Evolutionary conservation across 2,113 vertebrate genomes (phyloP), one percentile per base, ranked within the genome.

Genomic region (Ailuropoda melanoleuca): DNA sequence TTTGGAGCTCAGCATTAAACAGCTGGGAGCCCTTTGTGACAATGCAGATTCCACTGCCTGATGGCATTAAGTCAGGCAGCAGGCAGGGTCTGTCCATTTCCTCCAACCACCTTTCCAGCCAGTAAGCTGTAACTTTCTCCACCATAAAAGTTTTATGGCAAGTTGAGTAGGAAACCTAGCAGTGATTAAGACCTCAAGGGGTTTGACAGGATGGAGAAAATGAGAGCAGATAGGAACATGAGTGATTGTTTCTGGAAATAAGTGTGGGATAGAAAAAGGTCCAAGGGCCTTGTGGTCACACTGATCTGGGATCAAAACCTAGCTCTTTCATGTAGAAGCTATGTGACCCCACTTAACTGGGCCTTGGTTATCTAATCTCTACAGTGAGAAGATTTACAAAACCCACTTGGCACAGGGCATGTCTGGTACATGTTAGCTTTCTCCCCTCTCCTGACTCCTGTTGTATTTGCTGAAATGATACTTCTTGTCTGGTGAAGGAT

Each of bases 11-110:
- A 26, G 84, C 24, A 8, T 48, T 88, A 58, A 95, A 90, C 70
- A 93, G 96, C 90, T 60, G 80, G 96, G 84, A 81, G 90, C 75
- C 95, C 94, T 86, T 95, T 90, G 53, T 70, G 88, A 97, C 81
- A 77, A 53, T 46, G 53, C 70, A 50, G 80, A 58, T 90, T 68
- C 93, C n/a, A 48, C 81, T n/a, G 90, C 87, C 39, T 62, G 50
- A 46, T 87, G 88, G 62, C 90, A 88, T 87, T 53, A 88, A 88
- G 78, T 87, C 37, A 9, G 74, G 68, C 77, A 56, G 68, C 60
- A 86, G 68, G 60, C 92, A 84, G 50, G 26, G 18, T 24, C 97
- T 43, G 81, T 77, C 70, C 80, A 26, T 95, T 93, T 58, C 87
- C 80, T 77, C 83, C 70, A 92, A 12, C 19, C 81, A 94, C 87